Evolutionary conservation across 2,888 invertebrate species (phyloP).

Genomic region (Cybosia mesomella): DNA sequence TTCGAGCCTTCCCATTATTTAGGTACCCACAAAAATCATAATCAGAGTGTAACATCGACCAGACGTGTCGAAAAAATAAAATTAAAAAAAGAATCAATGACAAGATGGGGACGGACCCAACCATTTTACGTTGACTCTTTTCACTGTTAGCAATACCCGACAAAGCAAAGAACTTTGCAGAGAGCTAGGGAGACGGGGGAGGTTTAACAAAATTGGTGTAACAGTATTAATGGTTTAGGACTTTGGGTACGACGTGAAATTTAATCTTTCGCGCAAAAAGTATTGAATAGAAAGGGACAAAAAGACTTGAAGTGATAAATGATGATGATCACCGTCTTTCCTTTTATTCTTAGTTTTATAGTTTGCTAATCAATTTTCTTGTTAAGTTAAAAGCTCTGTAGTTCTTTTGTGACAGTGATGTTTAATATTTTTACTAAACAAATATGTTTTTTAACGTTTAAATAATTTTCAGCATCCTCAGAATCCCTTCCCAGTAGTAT

Average conservation of each 20-base stretch:
- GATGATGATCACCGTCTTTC: constrained; percentile 68
- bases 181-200: constrained; percentile 30
- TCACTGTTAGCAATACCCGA: constrained; percentile 25
- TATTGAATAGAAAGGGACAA: constrained; percentile 81
- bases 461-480: no score
- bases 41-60: constrained; percentile 78
- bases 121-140: constrained; percentile 58
- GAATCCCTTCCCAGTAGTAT: no score
- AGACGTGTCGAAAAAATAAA: constrained; percentile 74
- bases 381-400: not conserved
- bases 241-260: constrained; percentile 80
- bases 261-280: constrained; percentile 85
- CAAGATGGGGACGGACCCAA: constrained; percentile 68
- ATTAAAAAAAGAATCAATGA: constrained; percentile 67
- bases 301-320: constrained; percentile 82
- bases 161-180: constrained; percentile 12
- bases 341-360: constrained; percentile 55
- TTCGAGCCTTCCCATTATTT: constrained; percentile 68
- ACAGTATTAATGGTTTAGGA: constrained; percentile 81
- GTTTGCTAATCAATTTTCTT: constrained; percentile 50
- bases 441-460: no score
- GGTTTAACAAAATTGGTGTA: constrained; percentile 63
- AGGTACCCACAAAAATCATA: constrained; percentile 77
- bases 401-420: not conserved
- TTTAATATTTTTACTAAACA: not conserved